Evolutionary conservation across 2,797 vertebrate species (phyloP).

Genomic region (Chelonia mydas): DNA sequence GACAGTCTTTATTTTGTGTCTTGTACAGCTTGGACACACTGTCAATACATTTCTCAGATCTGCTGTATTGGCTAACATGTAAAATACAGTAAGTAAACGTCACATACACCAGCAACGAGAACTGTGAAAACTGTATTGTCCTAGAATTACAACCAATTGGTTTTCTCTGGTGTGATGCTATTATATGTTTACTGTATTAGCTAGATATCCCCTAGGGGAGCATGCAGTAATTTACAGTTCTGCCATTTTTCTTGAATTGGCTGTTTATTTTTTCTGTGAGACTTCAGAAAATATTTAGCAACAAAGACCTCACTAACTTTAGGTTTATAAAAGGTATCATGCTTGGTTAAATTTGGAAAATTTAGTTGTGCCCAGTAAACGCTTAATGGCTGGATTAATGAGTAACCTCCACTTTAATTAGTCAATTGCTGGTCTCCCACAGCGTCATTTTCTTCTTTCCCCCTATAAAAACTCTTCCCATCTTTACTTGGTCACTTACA

Average conservation of each 20-base stretch:
- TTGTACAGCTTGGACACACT: not conserved
- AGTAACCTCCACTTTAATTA: slow-evolving; percentile 69
- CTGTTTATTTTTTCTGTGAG: not conserved
- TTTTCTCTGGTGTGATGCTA: not conserved
- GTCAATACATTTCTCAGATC: not conserved
- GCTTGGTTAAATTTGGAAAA: slow-evolving; percentile 31
- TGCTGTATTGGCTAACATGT: not conserved
- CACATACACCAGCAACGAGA: not conserved
- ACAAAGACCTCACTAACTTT: not conserved
- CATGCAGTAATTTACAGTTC: not conserved
- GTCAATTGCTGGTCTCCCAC: slow-evolving; percentile 21
- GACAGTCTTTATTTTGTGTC: not conserved
- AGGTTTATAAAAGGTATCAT: not conserved
- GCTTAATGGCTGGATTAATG: slow-evolving; percentile 73
- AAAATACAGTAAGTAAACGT: not conserved
- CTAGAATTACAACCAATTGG: not conserved
- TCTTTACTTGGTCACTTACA: slow-evolving; percentile 1
- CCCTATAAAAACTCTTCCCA: slow-evolving; percentile 39
- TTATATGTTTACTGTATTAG: not conserved
- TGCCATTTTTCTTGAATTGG: not conserved
- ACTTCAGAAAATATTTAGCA: not conserved
- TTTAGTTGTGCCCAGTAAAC: slow-evolving; percentile 20
- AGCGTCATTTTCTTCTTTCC: slow-evolving; percentile 4
- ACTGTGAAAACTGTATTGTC: not conserved
- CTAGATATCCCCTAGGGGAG: not conserved